Evolutionary conservation across 2,113 vertebrate genomes (phyloP).

Genomic region (Myanophis thanlyinensis): DNA sequence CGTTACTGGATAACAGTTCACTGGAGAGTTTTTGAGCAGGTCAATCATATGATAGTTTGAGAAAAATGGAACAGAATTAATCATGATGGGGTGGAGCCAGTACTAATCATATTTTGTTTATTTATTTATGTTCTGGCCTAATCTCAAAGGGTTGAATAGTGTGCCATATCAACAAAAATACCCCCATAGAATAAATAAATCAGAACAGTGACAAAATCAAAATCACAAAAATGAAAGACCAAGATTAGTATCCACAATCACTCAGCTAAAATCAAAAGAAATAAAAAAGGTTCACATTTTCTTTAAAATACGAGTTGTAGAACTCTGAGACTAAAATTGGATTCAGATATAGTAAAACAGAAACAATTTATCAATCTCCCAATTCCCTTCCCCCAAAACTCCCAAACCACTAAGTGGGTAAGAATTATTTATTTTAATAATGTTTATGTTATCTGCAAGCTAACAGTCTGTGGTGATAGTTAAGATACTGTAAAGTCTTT

Average conservation of each 20-base stretch:
- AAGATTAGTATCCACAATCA: neutral
- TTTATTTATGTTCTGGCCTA: neutral
- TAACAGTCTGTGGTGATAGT: neutral
- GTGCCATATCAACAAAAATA: neutral
- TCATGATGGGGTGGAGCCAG: neutral
- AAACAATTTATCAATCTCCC: neutral
- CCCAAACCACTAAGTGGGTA: neutral
- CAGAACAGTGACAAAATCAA: neutral
- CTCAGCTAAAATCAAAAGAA: neutral
- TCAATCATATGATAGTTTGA: neutral
- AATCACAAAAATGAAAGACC: neutral
- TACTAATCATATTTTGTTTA: neutral
- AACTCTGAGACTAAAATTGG: neutral
- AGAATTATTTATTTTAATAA: neutral
- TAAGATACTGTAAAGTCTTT: neutral
- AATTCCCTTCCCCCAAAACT: neutral
- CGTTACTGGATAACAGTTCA: neutral
- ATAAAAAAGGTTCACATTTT: neutral
- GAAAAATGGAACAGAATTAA: neutral
- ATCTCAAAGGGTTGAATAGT: neutral
- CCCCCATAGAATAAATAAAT: neutral
- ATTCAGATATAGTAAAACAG: neutral
- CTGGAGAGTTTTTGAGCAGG: neutral
- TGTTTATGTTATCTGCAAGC: neutral
- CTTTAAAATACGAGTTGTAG: neutral